Base-by-base conservation (phyloP, 2,113 vertebrate species). In the Megalops atlanticus region DNA sequence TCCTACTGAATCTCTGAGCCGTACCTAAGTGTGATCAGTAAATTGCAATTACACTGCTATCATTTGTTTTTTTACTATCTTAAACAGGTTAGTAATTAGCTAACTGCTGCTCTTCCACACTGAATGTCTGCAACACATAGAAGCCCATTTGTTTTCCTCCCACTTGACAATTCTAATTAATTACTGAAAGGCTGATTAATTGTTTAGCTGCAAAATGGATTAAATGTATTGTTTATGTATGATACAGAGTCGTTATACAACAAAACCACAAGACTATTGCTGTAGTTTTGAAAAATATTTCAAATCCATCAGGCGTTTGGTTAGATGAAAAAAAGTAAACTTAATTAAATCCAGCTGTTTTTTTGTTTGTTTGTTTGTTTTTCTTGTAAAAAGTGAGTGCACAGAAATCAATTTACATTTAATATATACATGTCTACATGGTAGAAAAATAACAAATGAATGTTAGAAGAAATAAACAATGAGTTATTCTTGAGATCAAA, bases 81-180 rank as follows among this genome's bases (percentile, higher is more conserved):
- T n/a, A 64, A 64, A n/a, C 58, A 64, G n/a, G 58, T 64, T n/a
- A 64, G n/a, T 31, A 64, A 64, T 64, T 64, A 64, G 24, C 58
- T n/a, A 21, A 31, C 24, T 64, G 58, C 58, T 64, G 31, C 58
- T 31, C n/a, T 64, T n/a, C 58, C 6, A 24, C 7, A n/a, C 58
- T 64, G 58, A 24, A 24, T 31, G 8, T 10, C 31, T n/a, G 8
- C n/a, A 31, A 10, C 58, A 64, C 24, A 21, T 6, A 54, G 4
- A 21, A 16, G 3, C 8, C 58, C 58, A n/a, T 64, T 64, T 64
- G 58, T 64, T 64, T 64, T n/a, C 43, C 43, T 64, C 58, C 11
- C 27, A 11, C 5, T n/a, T 64, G n/a, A 31, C 58, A 64, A 24
- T 64, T 64, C 8, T 27, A 64, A 64, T 64, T 64, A 64, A 64